Base-by-base conservation (phyloP, 2,888 invertebrate species). In the Ochlodes sylvanus region DNA sequence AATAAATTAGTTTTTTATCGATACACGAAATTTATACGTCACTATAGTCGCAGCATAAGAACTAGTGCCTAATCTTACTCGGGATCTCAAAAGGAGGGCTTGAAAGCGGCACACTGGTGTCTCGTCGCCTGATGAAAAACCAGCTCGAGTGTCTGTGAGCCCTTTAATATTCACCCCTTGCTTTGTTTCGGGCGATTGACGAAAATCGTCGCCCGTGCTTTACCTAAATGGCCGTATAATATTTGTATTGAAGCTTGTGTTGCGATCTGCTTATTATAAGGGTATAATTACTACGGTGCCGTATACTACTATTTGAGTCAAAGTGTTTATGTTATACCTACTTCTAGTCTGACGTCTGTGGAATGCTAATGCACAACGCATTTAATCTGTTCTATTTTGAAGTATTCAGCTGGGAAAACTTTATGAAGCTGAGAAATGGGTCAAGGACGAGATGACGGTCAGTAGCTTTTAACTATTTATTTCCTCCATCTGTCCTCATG, bases 11-110 rank as follows among this genome's bases (percentile, higher is more conserved):
- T 52, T 27, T 27, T 52, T 52, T 27, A 55, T 15, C 58, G 60
- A 61, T 55, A 32, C n/a, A 67, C 65, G 67, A 67, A 72, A 63
- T 55, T 62, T 62, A 34, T 9, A 27, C 84, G 76, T 74, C 84
- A 73, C 87, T 89, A 85, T 71, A 71, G 75, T 77, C 79, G 81
- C 84, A 83, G 81, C 82, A 82, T 82, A 85, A 86, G 87, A 88
- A 89, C 86, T 87, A 87, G 90, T 89, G 92, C 92, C 92, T 92
- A 92, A 92, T 92, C 92, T 92, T 86, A 83, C 86, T 78, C 83
- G 88, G 88, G 85, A 92, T 92, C 92, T 92, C 87, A 90, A 92
- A 92, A 92, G 90, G 82, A 81, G 77, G 83, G 84, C 81, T 79
- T 92, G 88, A 92, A 92, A 88, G 90, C 83, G 80, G 77, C 79